A percentile compares a stretch with the other conserved stretches of the same genome.
phyloP scores from a whole-genome alignment of 2,113 vertebrate genomes.

The Thymallus thymallus region DNA sequence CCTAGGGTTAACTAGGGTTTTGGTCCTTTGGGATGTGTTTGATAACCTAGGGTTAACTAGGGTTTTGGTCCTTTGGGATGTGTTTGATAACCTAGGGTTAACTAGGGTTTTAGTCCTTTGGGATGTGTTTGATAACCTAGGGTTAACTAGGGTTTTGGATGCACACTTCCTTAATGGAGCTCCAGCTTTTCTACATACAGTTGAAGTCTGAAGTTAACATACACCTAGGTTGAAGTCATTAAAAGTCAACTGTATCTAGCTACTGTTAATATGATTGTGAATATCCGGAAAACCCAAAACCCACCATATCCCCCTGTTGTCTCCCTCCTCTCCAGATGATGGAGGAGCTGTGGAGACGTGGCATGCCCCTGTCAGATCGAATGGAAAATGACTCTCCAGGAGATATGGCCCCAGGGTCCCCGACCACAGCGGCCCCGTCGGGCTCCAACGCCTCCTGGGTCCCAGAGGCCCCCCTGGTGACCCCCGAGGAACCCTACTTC shows the following conservation, averaged over 20 bases:
- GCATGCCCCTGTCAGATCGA: conserved; percentile 52
- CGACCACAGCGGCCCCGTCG: conserved; percentile 58
- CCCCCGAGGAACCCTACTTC: conserved; percentile 84
- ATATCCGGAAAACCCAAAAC: not conserved
- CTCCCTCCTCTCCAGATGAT: conserved; percentile 58
- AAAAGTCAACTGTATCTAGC: no score
- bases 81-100: no score
- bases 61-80: no score
- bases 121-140: conserved; percentile 10
- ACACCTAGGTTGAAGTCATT: no score
- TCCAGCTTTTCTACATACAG: not conserved
- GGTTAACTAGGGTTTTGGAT: not conserved
- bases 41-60: no score
- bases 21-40: no score
- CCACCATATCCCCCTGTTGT: not conserved
- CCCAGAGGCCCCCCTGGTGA: conserved; percentile 77
- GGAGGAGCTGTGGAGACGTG: conserved; percentile 59
- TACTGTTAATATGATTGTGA: not conserved
- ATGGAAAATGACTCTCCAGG: conserved; percentile 61
- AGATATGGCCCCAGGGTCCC: conserved; percentile 46
- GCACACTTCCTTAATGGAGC: not conserved
- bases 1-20: no score
- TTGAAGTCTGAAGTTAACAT: no score
- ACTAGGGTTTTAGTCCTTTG: no score
- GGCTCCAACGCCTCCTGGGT: conserved; percentile 77